A percentile compares a stretch with the other conserved stretches of the same genome.
phyloP scores from a whole-genome alignment of 2,113 vertebrate genomes.

The Rhodinocichla rosea region DNA sequence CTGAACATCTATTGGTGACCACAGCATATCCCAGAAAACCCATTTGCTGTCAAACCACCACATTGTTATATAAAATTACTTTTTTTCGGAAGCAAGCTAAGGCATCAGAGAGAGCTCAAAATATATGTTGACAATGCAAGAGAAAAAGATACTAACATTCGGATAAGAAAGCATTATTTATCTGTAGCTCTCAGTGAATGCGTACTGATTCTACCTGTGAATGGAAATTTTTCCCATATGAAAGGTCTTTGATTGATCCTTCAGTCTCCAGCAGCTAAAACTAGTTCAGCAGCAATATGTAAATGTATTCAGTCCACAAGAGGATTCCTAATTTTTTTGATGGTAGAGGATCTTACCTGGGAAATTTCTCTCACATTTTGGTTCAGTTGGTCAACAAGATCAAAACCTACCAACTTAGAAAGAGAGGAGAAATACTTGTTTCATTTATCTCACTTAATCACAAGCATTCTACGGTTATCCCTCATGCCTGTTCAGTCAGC shows the following conservation, averaged over 20 bases:
- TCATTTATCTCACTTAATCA: background rate
- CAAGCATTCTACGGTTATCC: background rate
- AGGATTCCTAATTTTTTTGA: background rate
- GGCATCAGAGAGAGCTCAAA: background rate
- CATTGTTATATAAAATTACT: background rate
- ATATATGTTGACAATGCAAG: background rate
- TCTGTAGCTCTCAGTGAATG: background rate
- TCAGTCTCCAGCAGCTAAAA: background rate
- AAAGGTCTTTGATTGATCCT: background rate
- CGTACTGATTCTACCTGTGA: background rate
- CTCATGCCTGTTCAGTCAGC: background rate
- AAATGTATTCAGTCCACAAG: background rate
- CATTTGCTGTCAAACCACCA: no score
- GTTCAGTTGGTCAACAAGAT: background rate
- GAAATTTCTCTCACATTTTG: background rate
- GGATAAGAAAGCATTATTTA: background rate
- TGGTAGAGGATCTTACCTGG: background rate
- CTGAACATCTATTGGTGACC: no score
- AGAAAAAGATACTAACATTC: background rate
- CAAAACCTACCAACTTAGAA: background rate
- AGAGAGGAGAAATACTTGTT: background rate
- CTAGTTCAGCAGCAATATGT: background rate
- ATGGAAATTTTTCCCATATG: background rate
- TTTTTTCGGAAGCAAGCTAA: background rate
- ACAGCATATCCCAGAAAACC: no score